Base-by-base conservation (phyloP, 1,140 invertebrate species). In the Drosophila carrolli region DNA sequence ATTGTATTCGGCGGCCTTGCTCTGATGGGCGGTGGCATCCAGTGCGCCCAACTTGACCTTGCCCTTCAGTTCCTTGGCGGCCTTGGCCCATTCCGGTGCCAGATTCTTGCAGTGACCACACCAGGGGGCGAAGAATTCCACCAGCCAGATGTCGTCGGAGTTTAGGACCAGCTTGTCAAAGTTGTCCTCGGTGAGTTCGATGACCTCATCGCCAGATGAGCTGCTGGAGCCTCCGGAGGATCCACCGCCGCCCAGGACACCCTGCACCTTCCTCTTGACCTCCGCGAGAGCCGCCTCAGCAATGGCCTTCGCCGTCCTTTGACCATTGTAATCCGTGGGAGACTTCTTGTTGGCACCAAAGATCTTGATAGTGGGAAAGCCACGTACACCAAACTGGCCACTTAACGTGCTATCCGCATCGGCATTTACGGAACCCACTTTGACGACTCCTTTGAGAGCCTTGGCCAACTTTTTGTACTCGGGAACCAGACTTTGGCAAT, bases 91-190 rank as follows among this genome's bases (percentile, higher is more conserved):
- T 75, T 98, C 96, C 0, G 98, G 98, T 50, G 96, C 98, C 11
- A 99, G 94, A 91, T 97, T 98, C 93, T 99, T 99, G 92, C 98
- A 99, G 93, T 99, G 97, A 19, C 97, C 97, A 93, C 97, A 98
- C 97, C 97, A 98, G 0, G 98, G 98, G 13, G 98, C 98, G 93
- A 96, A 99, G 94, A 99, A 99, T 92, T 99, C 98, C 5, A 99
- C 97, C 53, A 99, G 91, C 97, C 98, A 99, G 93, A 98, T 94
- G 81, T 99, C 98, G 13, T 98, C 96, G 5, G 97, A 97, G 54
- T 98, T 94, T 56, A 99, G 90, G 10, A 99, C 98, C 38, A 96
- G 86, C 88, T 97, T 95, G 68, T 99, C 96, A 92, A 99, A 99
- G 93, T 99, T 99, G 29, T 95, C 95, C 90, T 99, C 98, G 0